Evolutionary conservation across 1,140 invertebrate species (phyloP).

Genomic region (Ceratosolen fusciceps): DNA sequence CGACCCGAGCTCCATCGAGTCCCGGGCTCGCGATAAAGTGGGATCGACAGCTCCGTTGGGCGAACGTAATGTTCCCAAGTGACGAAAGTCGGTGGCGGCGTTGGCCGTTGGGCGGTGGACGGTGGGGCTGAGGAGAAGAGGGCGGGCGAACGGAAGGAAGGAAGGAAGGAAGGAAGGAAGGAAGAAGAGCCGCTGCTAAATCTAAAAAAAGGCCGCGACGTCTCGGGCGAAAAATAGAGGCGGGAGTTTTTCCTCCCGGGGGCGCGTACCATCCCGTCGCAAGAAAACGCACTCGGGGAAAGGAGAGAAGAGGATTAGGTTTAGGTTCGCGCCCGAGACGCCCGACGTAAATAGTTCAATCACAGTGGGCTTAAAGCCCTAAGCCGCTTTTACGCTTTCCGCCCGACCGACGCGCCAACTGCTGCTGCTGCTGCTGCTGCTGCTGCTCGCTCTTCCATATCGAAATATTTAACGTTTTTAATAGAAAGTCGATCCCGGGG

Average conservation of each 20-base stretch:
- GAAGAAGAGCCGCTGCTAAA: no score
- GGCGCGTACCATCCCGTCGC: background rate
- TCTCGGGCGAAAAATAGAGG: slow-evolving; percentile 5
- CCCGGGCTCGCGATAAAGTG: slow-evolving; percentile 25
- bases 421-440: slow-evolving; percentile 1
- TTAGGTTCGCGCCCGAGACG: slow-evolving; percentile 38
- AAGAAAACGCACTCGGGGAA: slow-evolving; percentile 8
- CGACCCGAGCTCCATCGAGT: background rate
- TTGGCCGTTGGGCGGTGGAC: no score
- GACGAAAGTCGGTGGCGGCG: no score
- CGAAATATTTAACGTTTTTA: slow-evolving; percentile 59
- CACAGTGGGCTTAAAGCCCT: slow-evolving; percentile 57
- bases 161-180: no score
- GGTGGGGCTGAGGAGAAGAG: no score
- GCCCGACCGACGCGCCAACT: background rate
- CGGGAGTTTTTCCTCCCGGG: background rate
- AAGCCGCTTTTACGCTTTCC: slow-evolving; percentile 51
- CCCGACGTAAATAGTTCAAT: slow-evolving; percentile 62
- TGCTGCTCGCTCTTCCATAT: slow-evolving; percentile 49
- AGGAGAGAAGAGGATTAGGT: slow-evolving; percentile 40
- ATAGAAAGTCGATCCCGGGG: slow-evolving; percentile 55
- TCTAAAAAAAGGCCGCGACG: background rate
- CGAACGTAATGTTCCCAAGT: background rate
- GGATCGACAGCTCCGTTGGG: background rate
- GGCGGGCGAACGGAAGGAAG: background rate